Percentiles rank a stretch among this genome's conserved stretches.
These are phyloP conservation scores for Heteromormyrus szaboi DNA, from an alignment of 2,797 vertebrate species.

Conservation along the genomic window DNA sequence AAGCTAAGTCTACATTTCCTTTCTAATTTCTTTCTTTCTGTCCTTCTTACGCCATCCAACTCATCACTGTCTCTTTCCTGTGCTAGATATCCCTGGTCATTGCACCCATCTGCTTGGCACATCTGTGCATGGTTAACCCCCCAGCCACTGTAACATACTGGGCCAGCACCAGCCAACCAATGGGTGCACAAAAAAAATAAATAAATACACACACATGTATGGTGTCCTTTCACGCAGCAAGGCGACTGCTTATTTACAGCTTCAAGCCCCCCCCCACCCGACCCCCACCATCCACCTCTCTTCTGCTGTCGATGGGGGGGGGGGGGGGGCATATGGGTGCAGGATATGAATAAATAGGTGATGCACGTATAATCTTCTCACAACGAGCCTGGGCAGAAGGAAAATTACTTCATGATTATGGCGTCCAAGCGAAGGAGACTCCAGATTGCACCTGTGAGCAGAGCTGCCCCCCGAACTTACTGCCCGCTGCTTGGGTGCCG, in stretches of 20 bases:
- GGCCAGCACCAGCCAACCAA: not conserved
- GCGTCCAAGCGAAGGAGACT: conserved; percentile 18
- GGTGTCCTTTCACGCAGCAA: not conserved
- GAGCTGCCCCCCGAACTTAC: not conserved
- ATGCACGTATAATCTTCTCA: conserved; percentile 25
- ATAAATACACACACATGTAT: not conserved
- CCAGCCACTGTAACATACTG: not conserved
- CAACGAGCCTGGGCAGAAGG: conserved; percentile 24
- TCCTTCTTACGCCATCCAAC: not conserved
- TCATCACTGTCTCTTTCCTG: not conserved
- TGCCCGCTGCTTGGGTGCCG: not conserved
- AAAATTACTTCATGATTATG: conserved; percentile 33
- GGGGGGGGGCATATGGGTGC: not conserved
- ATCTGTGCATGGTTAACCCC: not conserved
- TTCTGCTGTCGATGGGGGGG: not conserved
- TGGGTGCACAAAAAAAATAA: not conserved
- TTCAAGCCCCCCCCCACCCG: not conserved
- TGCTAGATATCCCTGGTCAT: not conserved
- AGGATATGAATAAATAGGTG: conserved; percentile 16
- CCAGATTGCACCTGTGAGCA: not conserved
- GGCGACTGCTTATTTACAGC: not conserved
- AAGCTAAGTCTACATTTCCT: not conserved
- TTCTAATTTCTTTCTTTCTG: not conserved
- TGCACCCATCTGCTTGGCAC: not conserved
- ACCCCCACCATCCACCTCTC: not conserved